These are phyloP conservation scores for Geotrypetes seraphini DNA, from an alignment of 2,797 vertebrate genomes.

Conservation along the genomic window DNA sequence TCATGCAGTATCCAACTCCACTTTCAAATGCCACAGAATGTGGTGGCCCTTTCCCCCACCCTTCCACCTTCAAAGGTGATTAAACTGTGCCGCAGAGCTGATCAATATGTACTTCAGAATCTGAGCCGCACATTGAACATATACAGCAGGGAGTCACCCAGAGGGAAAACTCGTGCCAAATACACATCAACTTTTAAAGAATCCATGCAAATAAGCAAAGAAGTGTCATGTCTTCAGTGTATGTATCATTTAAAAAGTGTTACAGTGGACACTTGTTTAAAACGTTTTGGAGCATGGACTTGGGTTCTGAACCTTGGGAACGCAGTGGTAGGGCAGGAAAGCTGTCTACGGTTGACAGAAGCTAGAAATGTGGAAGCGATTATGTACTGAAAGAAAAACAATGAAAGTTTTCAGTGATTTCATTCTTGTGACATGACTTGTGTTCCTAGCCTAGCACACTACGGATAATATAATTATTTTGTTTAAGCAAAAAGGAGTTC, in stretches of 20 bases:
- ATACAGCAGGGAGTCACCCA: slow-evolving; percentile 35
- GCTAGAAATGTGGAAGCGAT: slow-evolving; percentile 4
- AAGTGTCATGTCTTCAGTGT: slow-evolving; percentile 13
- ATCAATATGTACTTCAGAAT: slow-evolving; percentile 33
- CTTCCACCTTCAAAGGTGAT: no score
- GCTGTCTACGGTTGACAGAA: slow-evolving; percentile 27
- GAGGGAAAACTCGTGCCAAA: slow-evolving; percentile 45
- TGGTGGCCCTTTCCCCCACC: slow-evolving; percentile 51
- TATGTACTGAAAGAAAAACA: no score
- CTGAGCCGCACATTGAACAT: slow-evolving; percentile 44
- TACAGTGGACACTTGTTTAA: slow-evolving; percentile 35
- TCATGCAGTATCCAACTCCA: slow-evolving; percentile 55
- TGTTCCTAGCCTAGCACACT: slow-evolving; percentile 33
- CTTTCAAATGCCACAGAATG: slow-evolving; percentile 60
- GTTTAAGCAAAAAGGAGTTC: slow-evolving; percentile 48
- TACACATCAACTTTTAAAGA: no score
- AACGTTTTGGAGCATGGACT: slow-evolving; percentile 39
- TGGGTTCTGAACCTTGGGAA: slow-evolving; percentile 44
- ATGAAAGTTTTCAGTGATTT: slow-evolving; percentile 19
- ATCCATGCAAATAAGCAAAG: slow-evolving; percentile 25
- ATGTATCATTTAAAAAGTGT: slow-evolving; percentile 25
- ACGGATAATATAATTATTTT: slow-evolving; percentile 43
- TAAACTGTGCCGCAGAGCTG: slow-evolving; percentile 42
- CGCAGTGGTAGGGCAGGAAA: slow-evolving; percentile 36
- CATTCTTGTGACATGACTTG: slow-evolving; percentile 33